Base-by-base conservation (phyloP, 2,888 invertebrate species). In the Rhagonycha fulva region DNA sequence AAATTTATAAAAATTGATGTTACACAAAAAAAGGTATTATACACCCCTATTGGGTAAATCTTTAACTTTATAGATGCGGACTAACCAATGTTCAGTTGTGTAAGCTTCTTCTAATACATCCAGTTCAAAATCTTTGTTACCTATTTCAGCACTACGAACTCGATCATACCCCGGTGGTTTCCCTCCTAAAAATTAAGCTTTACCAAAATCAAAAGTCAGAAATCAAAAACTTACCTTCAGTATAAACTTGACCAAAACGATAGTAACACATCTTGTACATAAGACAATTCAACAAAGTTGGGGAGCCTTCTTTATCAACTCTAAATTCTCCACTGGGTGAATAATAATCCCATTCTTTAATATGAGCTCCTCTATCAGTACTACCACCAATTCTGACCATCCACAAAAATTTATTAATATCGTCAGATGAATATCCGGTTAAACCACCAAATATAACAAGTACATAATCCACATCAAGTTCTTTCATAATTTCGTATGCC, bases 211-310 rank as follows among this genome's bases (percentile, higher is more conserved):
- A 10, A 62, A n/a, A 14, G 12, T 3, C n/a, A 60, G 10, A 70
- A 70, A 76, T 66, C 81, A 88, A 87, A 82, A 94, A 96, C 95
- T 84, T 79, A 86, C 95, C 96, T 90, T 98, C 98, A 0, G 98
- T 98, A 87, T 97, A 98, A 78, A 98, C 96, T 84, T 96, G 95
- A 0, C 98, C 98, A 87, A 99, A 99, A 85, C 97, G 93, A 89
- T 99, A 98, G 88, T 99, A 99, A 89, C 98, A 98, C 96, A 99
- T 96, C 90, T 99, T 99, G 90, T 99, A 99, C 99, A 99, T 99
- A 79, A 99, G 92, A 85, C 97, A 98, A 90, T 99, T 98, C 83
- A 98, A 93, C 82, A 99, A 90, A 14, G 94, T 94, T 32, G 93
- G 92, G 1, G 98, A 96, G 62, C 98, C 98, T 86, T 98, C 98